These are phyloP conservation scores for Channallabes apus DNA, from an alignment of 2,797 vertebrate species.

Conservation along the genomic window DNA sequence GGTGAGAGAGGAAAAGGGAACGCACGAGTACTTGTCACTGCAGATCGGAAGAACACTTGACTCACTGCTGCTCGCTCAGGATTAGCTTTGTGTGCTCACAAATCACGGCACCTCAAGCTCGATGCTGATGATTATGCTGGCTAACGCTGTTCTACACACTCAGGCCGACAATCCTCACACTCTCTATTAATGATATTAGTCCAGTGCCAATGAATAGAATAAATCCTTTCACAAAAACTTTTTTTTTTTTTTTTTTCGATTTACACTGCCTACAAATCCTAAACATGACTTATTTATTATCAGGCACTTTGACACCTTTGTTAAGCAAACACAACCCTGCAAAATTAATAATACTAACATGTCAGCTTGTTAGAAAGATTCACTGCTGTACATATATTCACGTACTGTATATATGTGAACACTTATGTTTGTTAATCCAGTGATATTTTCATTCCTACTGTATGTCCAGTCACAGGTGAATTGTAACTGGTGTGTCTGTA, in stretches of 20 bases:
- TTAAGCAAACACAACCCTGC: neutral
- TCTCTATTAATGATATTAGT: neutral
- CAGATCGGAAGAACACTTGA: neutral
- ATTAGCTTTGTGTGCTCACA: constrained; percentile 1
- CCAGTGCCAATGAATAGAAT: neutral
- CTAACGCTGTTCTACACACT: neutral
- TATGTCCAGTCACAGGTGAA: neutral
- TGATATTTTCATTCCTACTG: neutral
- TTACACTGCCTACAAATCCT: neutral
- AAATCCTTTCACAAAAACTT: neutral
- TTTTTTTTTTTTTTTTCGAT: neutral
- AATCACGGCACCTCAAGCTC: neutral
- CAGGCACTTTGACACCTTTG: neutral
- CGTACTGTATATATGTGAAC: too few species aligned
- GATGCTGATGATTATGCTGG: neutral
- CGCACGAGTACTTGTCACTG: neutral
- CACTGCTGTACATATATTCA: neutral
- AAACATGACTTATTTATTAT: neutral
- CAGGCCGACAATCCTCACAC: neutral
- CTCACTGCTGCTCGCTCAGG: constrained; percentile 8
- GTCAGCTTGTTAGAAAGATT: neutral
- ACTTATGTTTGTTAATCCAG: neutral
- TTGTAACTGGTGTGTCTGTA: neutral
- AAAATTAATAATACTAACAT: neutral
- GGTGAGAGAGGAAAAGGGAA: neutral